Evolutionary conservation across 2,113 vertebrate species (phyloP).

Genomic region (Eulemur rufifrons): DNA sequence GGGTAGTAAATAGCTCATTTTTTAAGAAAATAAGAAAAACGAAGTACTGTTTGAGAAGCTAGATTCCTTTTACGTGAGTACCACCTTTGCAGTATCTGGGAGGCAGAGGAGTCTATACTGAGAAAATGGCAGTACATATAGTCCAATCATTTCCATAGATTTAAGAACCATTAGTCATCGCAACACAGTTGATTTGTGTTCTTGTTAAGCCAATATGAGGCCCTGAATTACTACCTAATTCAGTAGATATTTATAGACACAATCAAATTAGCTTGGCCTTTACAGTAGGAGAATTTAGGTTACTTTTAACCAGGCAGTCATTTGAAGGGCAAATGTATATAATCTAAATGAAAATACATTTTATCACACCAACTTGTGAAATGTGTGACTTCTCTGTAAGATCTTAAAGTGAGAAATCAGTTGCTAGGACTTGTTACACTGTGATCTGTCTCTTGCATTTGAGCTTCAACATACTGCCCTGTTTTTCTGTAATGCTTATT

Average conservation of each 20-base stretch:
- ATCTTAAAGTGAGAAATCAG: conserved; percentile 27
- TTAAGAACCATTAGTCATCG: background rate
- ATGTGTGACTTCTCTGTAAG: conserved; percentile 22
- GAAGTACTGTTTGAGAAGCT: conserved; percentile 29
- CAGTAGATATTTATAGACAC: background rate
- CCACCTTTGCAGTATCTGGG: background rate
- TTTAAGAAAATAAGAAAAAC: conserved; percentile 27
- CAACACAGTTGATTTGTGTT: background rate
- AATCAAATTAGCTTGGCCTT: conserved; percentile 17
- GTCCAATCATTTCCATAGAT: background rate
- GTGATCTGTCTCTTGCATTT: conserved; percentile 65
- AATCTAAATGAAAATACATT: conserved; percentile 31
- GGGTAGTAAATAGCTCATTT: conserved; percentile 23
- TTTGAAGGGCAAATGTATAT: conserved; percentile 30
- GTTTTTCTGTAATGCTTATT: conserved; percentile 78
- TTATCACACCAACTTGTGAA: conserved; percentile 7
- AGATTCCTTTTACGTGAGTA: conserved; percentile 36
- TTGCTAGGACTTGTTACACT: conserved; percentile 64
- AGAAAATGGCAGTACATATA: background rate
- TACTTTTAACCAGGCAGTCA: conserved; percentile 40
- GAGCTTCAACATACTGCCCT: conserved; percentile 67
- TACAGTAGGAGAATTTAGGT: conserved; percentile 28
- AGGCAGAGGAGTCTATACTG: background rate
- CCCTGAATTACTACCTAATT: conserved; percentile 9
- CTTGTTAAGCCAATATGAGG: background rate